Evolutionary conservation across 1,140 invertebrate species (phyloP).

Genomic region (Neodiprion pinetum): DNA sequence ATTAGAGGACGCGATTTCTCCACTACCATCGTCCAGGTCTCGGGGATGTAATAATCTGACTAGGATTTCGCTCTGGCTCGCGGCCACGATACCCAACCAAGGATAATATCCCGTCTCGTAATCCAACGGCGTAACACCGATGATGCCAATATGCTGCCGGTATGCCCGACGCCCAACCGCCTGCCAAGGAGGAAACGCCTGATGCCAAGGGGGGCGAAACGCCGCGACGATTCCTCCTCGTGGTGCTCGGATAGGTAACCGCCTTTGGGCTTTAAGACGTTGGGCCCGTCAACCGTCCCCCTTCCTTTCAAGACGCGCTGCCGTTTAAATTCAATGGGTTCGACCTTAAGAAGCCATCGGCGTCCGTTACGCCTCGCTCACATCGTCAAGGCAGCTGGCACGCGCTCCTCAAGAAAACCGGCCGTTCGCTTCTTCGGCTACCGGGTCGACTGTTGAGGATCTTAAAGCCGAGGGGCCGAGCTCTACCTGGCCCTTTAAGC

Average conservation of each 20-base stretch:
- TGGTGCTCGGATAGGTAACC: too few relatives aligned
- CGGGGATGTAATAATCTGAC: too few relatives aligned
- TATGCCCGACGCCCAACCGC: slow-evolving; percentile 53
- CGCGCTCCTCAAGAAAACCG: slow-evolving; percentile 51
- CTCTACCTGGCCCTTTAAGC: slow-evolving; percentile 59
- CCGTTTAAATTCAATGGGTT: slow-evolving; percentile 34
- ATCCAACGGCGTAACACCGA: slow-evolving; percentile 35
- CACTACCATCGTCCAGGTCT: too few relatives aligned
- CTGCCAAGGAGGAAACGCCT: slow-evolving; percentile 16
- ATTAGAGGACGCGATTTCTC: slow-evolving; percentile 45
- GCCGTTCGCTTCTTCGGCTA: slow-evolving; percentile 26
- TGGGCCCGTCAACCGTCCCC: neutral
- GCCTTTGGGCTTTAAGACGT: neutral
- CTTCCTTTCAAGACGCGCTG: neutral
- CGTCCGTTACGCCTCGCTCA: slow-evolving; percentile 59
- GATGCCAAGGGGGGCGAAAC: neutral
- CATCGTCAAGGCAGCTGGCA: slow-evolving; percentile 54
- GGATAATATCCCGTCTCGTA: slow-evolving; percentile 49
- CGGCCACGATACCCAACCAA: slow-evolving; percentile 32
- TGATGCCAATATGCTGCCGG: slow-evolving; percentile 57
- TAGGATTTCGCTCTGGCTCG: too few relatives aligned
- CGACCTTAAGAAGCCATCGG: slow-evolving; percentile 19
- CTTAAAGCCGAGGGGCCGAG: slow-evolving; percentile 22
- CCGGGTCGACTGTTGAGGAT: slow-evolving; percentile 9
- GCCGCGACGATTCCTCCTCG: neutral